Conservation (phyloP, 2,113 vertebrate genomes). For the Caretta caretta region DNA sequence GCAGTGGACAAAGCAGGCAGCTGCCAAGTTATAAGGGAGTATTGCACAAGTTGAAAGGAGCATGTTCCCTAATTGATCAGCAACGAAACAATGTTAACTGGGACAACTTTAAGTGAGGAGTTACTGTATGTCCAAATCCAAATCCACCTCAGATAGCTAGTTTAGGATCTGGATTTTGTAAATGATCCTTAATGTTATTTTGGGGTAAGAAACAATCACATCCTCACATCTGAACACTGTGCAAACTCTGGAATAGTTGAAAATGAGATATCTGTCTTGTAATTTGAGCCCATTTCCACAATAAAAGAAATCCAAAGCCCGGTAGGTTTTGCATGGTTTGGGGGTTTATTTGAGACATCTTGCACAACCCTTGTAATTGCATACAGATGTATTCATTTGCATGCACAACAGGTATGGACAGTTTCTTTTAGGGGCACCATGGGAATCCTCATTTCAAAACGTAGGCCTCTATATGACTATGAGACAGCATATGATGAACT, state of each 20-base stretch:
- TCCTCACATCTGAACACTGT: background rate
- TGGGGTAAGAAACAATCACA: background rate
- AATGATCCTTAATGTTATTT: background rate
- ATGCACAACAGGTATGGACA: background rate
- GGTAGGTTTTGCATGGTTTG: background rate
- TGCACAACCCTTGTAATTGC: background rate
- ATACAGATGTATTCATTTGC: background rate
- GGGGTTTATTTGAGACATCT: background rate
- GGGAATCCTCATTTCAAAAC: conserved; percentile 8
- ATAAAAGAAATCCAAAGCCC: background rate
- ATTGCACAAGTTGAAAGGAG: too few species aligned
- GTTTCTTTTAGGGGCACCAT: background rate
- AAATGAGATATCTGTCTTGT: background rate
- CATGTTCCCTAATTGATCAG: too few species aligned
- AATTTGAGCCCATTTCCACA: background rate
- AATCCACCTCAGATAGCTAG: background rate
- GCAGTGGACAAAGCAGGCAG: too few species aligned
- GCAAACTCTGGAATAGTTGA: background rate
- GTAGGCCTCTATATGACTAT: background rate
- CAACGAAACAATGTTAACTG: too few species aligned
- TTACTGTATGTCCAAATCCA: background rate
- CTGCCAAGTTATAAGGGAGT: too few species aligned
- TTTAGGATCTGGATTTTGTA: background rate
- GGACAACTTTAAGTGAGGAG: too few species aligned
- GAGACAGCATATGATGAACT: conserved; percentile 44